Percentiles rank a stretch among this genome's conserved stretches.
These are phyloP conservation scores for Agonum fuliginosum DNA, from an alignment of 2,888 invertebrate species.

Conservation along the genomic window DNA sequence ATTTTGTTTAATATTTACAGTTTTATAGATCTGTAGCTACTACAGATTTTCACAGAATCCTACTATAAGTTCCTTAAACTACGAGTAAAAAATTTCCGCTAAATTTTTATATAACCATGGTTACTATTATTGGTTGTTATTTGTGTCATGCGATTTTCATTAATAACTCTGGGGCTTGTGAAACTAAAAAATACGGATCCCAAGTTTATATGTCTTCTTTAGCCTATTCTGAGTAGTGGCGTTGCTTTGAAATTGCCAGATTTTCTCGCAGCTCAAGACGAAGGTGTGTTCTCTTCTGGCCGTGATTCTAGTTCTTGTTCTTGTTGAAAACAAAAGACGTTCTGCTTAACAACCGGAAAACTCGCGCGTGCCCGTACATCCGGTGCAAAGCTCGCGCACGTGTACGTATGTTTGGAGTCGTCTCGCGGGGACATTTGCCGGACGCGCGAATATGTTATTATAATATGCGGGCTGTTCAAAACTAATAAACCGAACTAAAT, in stretches of 20 bases:
- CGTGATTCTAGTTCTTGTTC: not conserved
- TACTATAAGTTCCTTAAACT: no score
- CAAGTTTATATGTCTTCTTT: no score
- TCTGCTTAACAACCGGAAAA: conserved; percentile 40
- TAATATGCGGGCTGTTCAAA: conserved; percentile 31
- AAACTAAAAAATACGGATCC: no score
- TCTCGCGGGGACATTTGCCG: not conserved
- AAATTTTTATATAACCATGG: no score
- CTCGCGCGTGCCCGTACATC: conserved; percentile 34
- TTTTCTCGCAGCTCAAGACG: not conserved
- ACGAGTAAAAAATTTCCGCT: no score
- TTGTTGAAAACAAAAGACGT: conserved; percentile 24
- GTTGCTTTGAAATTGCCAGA: not conserved
- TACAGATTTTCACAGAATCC: no score
- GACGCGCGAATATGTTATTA: conserved; percentile 27
- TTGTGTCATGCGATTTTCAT: no score
- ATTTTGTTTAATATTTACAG: no score
- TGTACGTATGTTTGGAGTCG: not conserved
- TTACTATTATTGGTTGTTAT: no score
- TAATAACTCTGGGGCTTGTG: no score
- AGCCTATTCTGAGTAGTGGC: not conserved
- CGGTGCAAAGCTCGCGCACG: conserved; percentile 14
- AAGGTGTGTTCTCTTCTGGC: not conserved
- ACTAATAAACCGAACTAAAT: conserved; percentile 5
- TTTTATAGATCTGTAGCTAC: no score